Evolutionary conservation across 2,888 invertebrate species (phyloP), one percentile per base, ranked within the genome.

Genomic region (Chironomus riparius): DNA sequence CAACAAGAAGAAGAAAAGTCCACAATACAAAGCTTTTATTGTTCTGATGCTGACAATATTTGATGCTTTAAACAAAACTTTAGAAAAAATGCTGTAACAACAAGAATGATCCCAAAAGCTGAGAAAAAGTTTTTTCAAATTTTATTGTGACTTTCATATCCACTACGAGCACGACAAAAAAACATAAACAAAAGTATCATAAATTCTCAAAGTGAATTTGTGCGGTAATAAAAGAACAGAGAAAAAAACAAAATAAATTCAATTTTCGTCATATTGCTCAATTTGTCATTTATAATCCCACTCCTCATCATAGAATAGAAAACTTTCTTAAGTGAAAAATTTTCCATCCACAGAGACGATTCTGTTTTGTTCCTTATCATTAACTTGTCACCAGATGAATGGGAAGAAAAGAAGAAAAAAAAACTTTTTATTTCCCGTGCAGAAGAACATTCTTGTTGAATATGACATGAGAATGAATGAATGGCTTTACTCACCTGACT

Each of bases 401-500:
- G 56, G 15, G 15, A 50, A 50, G 2, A 6, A 50, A 15, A 48
- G 10, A 18, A n/a, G 10, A 18, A n/a, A 21, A 65, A 18, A n/a
- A 21, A 65, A 65, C 65, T 65, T 65, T 65, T 65, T n/a, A n/a
- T 24, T 21, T 65, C 28, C 13, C 38, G 47, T 28, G 69, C 6
- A 22, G 38, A 68, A 15, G 50, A 13, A 56, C 56, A 56, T 2
- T 38, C 38, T 68, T 68, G 24, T 68, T 13, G 68, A 21, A 68
- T 24, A 38, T n/a, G 38, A n/a, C 22, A 28, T 24, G 28, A 28
- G 12, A 24, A 24, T 24, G 68, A 68, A 5, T 28, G 22, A 28
- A 18, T 56, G 56, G 18, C 56, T 38, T 38, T 18, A 47, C 85
- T 85, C 85, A 95, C 93, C 90, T 95, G 95, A 83, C 93, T 93